These are phyloP conservation scores for Phyllostomus discolor DNA, from an alignment of 2,113 vertebrate species.

Conservation along the genomic window DNA sequence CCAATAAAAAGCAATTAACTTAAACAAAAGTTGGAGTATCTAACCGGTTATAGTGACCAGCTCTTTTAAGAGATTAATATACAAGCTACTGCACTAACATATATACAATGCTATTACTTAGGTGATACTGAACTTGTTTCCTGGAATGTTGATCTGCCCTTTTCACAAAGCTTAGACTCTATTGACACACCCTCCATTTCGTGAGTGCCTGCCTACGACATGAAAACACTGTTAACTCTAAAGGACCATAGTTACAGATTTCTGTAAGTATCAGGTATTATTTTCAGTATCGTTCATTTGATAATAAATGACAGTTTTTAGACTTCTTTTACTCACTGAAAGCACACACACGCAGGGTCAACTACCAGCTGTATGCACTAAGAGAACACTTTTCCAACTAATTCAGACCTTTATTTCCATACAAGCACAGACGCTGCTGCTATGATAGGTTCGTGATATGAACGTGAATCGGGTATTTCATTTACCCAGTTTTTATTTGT, in stretches of 20 bases:
- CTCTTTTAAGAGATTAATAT: neutral
- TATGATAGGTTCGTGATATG: neutral
- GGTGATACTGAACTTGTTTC: slow-evolving; percentile 15
- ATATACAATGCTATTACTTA: neutral
- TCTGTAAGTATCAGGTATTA: neutral
- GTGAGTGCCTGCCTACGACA: neutral
- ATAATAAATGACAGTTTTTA: neutral
- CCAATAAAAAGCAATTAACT: neutral
- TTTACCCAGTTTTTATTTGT: neutral
- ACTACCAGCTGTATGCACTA: neutral
- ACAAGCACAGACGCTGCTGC: neutral
- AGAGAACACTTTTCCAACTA: neutral
- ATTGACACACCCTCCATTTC: neutral
- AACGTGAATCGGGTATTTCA: neutral
- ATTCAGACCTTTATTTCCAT: neutral
- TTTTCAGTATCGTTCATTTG: neutral
- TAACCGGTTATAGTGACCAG: neutral
- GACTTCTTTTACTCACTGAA: neutral
- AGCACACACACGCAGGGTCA: neutral
- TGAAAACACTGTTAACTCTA: neutral
- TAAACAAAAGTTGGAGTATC: neutral
- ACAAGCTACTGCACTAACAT: neutral
- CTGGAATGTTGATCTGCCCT: neutral
- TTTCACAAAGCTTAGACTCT: slow-evolving; percentile 11
- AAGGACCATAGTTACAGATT: neutral